Conservation (phyloP, 2,888 invertebrate species). For the Rhamphomyia laevipes region DNA sequence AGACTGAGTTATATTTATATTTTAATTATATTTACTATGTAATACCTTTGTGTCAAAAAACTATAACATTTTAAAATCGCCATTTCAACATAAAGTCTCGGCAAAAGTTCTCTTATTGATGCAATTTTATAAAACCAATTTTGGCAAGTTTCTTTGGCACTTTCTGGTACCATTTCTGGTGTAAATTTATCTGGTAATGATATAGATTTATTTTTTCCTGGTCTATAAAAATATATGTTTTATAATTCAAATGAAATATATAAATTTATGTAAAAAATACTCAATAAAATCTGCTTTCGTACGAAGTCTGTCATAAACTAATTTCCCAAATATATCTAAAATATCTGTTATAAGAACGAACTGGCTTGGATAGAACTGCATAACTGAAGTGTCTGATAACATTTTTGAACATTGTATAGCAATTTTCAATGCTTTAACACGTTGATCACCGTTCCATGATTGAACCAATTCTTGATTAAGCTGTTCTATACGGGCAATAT, state of each 20-base stretch:
- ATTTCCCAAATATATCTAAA: slow-evolving; percentile 83
- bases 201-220: slow-evolving; percentile 41
- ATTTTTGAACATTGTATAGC: slow-evolving; percentile 94
- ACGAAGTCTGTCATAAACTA: slow-evolving; percentile 75
- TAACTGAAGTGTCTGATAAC: slow-evolving; percentile 74
- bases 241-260: not conserved
- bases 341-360: slow-evolving; percentile 94
- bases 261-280: slow-evolving; percentile 29
- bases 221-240: slow-evolving; percentile 30
- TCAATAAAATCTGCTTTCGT: slow-evolving; percentile 56
- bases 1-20: too few species aligned
- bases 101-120: slow-evolving; percentile 88
- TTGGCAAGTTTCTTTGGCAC: slow-evolving; percentile 89
- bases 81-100: slow-evolving; percentile 88
- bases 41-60: slow-evolving; percentile 65
- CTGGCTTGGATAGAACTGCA: slow-evolving; percentile 96
- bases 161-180: slow-evolving; percentile 66
- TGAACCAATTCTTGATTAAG: slow-evolving; percentile 80
- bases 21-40: slow-evolving; percentile 15
- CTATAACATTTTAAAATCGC: slow-evolving; percentile 82
- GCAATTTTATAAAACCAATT: slow-evolving; percentile 99
- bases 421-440: slow-evolving; percentile 91
- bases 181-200: slow-evolving; percentile 56
- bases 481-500: slow-evolving; percentile 75
- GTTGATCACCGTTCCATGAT: slow-evolving; percentile 90